Evolutionary conservation across 2,113 vertebrate species (phyloP).

Genomic region (Corydoras maculifer): DNA sequence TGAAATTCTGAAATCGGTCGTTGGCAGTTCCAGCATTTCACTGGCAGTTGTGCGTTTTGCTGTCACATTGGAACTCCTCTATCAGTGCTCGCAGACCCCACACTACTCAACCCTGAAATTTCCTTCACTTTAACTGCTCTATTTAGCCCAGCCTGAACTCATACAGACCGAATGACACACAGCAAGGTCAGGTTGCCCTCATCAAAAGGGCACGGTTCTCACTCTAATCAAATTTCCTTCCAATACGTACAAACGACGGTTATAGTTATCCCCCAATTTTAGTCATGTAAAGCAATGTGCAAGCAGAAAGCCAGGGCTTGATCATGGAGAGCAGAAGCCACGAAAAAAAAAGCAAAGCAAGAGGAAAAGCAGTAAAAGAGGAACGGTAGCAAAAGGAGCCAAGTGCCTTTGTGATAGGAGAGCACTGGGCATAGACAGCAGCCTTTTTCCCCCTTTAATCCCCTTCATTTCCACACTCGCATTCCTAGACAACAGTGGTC

Average conservation of each 20-base stretch:
- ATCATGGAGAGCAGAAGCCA: no score
- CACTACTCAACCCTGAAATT: constrained; percentile 40
- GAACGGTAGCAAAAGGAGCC: constrained; percentile 58
- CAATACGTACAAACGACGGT: constrained; percentile 2
- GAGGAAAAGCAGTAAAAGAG: constrained; percentile 60
- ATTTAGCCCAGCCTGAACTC: constrained; percentile 29
- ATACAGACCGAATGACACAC: constrained; percentile 10
- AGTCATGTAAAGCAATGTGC: constrained; percentile 4
- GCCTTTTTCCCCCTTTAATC: constrained; percentile 63
- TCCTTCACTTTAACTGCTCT: constrained; percentile 35
- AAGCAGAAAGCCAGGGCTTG: constrained; percentile 2
- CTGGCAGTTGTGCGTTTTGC: constrained; percentile 39
- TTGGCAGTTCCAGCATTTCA: constrained; percentile 47
- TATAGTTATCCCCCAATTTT: constrained; percentile 7
- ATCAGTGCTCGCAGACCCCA: constrained; percentile 54
- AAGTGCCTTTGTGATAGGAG: constrained; percentile 66
- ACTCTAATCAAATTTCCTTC: constrained; percentile 30
- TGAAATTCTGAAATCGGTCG: constrained; percentile 50
- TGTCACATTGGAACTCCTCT: constrained; percentile 34
- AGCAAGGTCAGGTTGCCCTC: constrained; percentile 22
- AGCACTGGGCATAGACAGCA: constrained; percentile 68
- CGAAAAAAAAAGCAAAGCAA: constrained; percentile 49
- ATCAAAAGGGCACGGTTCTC: constrained; percentile 17
- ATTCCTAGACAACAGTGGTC: constrained; percentile 75
- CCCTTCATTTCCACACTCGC: constrained; percentile 71